Base-by-base conservation (phyloP, 2,888 invertebrate species). In the Heteromurus nitidus region DNA sequence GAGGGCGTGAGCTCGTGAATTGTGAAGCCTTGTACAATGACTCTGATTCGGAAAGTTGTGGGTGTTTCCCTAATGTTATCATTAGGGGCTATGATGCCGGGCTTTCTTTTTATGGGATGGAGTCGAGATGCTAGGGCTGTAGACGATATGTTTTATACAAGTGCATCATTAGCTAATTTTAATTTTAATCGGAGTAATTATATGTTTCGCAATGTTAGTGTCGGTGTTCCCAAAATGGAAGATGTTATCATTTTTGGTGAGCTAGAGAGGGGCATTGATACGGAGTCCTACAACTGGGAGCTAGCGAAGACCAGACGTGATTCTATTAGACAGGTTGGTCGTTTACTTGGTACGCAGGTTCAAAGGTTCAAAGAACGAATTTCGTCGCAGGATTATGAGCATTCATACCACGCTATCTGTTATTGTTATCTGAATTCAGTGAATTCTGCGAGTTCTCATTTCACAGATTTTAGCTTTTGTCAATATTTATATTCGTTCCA, bases 101-200 rank as follows among this genome's bases (percentile, higher is more conserved):
- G 85, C 13, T 85, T 87, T 60, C 65, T 86, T 18, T 79, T 86
- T 13, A 55, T 87, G 44, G 81, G 85, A 5, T 82, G 83, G 84
- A 79, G 69, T 7, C 81, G 83, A 42, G 82, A 85, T n/a, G 58
- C 82, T 30, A 60, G 70, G 28, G 74, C 77, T 58, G 77, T 82
- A 11, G 73, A 80, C 31, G 77, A 75, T 16, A 64, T 83, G 13
- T 62, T 83, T 70, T 53, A 55, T 67, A 62, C 69, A 13, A 79
- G 79, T 64, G 24, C 74, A 26, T 65, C 72, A 47, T 36, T 82
- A 60, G 75, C 80, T 13, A 76, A 80, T 70, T 58, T 73, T 31
- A 65, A 68, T 69, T 70, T 62, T 26, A 77, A 77, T 77, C 62
- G 68, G 18, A 77, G 77, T 74, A 72, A 44, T 67, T 68, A 72